These are phyloP conservation scores for Ambastaia sidthimunki DNA, from an alignment of 2,797 vertebrate genomes.

Conservation along the genomic window DNA sequence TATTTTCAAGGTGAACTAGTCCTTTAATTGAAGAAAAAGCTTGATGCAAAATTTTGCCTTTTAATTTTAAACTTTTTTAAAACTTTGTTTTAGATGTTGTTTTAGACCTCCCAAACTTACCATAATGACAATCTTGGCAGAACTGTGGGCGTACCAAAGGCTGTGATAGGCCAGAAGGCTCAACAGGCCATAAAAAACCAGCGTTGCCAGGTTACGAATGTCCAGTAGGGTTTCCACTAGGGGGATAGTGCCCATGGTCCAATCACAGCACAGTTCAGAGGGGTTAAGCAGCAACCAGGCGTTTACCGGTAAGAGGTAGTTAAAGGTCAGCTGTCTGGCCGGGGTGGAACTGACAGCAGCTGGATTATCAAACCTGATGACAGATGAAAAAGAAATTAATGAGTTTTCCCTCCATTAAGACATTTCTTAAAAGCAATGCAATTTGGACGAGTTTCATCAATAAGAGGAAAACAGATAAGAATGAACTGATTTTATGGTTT, in stretches of 20 bases:
- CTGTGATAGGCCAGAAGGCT: slow-evolving; percentile 86
- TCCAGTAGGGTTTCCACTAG: slow-evolving; percentile 92
- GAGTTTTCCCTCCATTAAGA: neutral
- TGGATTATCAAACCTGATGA: slow-evolving; percentile 95
- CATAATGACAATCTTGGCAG: slow-evolving; percentile 94
- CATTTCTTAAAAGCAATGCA: neutral
- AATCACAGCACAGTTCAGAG: slow-evolving; percentile 96
- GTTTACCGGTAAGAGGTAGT: slow-evolving; percentile 96
- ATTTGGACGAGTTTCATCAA: neutral
- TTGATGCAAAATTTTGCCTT: neutral
- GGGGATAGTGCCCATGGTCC: slow-evolving; percentile 99
- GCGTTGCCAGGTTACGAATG: slow-evolving; percentile 89
- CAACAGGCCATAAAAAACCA: slow-evolving; percentile 86
- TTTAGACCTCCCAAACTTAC: slow-evolving; percentile 74
- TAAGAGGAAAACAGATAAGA: neutral
- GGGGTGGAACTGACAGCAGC: slow-evolving; percentile 94
- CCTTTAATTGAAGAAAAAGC: neutral
- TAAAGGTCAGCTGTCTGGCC: slow-evolving; percentile 93
- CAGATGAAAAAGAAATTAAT: neutral
- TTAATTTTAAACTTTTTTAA: neutral
- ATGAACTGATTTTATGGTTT: neutral
- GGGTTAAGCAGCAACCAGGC: slow-evolving; percentile 96
- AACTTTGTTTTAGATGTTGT: neutral
- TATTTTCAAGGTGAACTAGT: too few relatives aligned
- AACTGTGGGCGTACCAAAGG: slow-evolving; percentile 85